Evolutionary conservation across 1,140 invertebrate genomes (phyloP).

Genomic region (Listronotus oregonensis): DNA sequence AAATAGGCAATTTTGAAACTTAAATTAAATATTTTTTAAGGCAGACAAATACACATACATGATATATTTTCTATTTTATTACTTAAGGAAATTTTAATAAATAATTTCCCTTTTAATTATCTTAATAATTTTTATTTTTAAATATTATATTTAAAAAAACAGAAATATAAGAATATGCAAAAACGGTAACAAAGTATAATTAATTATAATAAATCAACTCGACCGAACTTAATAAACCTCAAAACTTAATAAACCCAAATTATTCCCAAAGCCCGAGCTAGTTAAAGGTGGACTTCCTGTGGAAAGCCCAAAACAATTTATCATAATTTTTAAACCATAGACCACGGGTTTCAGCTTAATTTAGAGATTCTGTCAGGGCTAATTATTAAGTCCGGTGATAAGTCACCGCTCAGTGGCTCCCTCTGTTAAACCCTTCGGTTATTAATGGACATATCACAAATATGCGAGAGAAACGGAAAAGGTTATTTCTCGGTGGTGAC

Average conservation of each 20-base stretch:
- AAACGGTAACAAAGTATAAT: too few relatives aligned
- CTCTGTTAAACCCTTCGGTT: slow-evolving; percentile 3
- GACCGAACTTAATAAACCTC: too few relatives aligned
- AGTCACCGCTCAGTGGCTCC: slow-evolving; percentile 11
- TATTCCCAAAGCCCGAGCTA: neutral
- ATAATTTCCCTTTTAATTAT: too few relatives aligned
- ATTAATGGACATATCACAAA: slow-evolving; percentile 15
- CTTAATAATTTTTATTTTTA: too few relatives aligned
- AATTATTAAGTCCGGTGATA: slow-evolving; percentile 33
- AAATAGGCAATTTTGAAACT: too few relatives aligned
- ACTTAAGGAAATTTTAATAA: too few relatives aligned
- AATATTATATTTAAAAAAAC: too few relatives aligned
- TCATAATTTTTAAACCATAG: slow-evolving; percentile 31
- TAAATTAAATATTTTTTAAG: too few relatives aligned
- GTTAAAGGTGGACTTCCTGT: slow-evolving; percentile 23
- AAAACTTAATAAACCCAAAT: slow-evolving; percentile 11
- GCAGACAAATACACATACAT: too few relatives aligned
- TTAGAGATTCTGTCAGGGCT: slow-evolving; percentile 25
- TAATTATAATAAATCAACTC: too few relatives aligned
- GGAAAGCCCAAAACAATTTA: slow-evolving; percentile 23
- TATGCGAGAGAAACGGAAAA: neutral
- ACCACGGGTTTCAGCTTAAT: slow-evolving; percentile 21
- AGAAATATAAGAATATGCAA: too few relatives aligned
- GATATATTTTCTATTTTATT: too few relatives aligned
- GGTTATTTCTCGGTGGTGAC: neutral